These are phyloP conservation scores for Acyrthosiphon pisum DNA, from an alignment of 1,140 invertebrate genomes.

Conservation along the genomic window DNA sequence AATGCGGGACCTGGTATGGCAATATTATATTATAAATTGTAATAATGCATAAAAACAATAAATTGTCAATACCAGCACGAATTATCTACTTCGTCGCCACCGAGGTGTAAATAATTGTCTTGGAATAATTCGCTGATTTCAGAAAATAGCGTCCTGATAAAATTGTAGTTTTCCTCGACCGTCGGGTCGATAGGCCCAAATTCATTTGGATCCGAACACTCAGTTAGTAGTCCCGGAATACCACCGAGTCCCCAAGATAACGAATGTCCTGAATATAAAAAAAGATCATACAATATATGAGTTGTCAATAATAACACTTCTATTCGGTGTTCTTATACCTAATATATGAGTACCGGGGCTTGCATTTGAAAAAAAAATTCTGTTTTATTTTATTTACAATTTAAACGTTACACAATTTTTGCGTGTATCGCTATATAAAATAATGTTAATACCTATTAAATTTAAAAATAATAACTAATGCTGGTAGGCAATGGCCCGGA, in stretches of 20 bases:
- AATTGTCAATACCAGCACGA: constrained; percentile 75
- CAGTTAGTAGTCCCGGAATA: constrained; percentile 58
- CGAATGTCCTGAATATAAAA: constrained; percentile 59
- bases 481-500: too few species aligned
- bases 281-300: neutral
- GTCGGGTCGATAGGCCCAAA: constrained; percentile 81
- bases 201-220: constrained; percentile 59
- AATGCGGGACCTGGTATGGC: too few species aligned
- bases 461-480: too few species aligned
- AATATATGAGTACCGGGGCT: neutral
- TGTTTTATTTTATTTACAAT: too few species aligned
- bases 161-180: constrained; percentile 70
- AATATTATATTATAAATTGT: neutral
- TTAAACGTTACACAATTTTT: too few species aligned
- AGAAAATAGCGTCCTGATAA: constrained; percentile 73
- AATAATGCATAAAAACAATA: neutral
- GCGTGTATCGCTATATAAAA: too few species aligned
- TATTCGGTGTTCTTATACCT: too few species aligned
- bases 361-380: too few species aligned
- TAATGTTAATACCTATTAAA: too few species aligned
- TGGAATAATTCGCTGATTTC: constrained; percentile 76
- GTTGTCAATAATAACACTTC: neutral
- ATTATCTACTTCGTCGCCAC: constrained; percentile 91
- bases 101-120: constrained; percentile 83
- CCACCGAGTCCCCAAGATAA: constrained; percentile 58